Percentiles rank a stretch among this genome's conserved stretches.
These are phyloP conservation scores for Phoenicopterus ruber DNA, from an alignment of 2,113 vertebrate genomes.

Conservation along the genomic window DNA sequence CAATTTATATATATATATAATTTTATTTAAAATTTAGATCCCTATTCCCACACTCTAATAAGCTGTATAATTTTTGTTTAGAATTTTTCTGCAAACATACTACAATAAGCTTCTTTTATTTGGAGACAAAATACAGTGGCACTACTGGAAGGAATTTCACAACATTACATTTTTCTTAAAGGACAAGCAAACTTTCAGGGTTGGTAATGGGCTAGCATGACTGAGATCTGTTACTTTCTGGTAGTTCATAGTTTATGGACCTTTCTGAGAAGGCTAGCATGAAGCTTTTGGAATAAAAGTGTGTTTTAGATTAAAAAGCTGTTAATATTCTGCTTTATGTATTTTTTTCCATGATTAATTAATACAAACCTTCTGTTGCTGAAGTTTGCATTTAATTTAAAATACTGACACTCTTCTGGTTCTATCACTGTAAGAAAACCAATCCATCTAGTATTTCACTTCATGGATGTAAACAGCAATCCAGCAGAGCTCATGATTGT, in stretches of 20 bases:
- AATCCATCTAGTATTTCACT: slow-evolving; percentile 62
- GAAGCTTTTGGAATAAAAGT: slow-evolving; percentile 75
- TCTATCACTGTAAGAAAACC: slow-evolving; percentile 66
- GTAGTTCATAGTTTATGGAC: slow-evolving; percentile 70
- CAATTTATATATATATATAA: slow-evolving; percentile 98
- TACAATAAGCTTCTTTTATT: slow-evolving; percentile 90
- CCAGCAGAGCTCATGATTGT: slow-evolving; percentile 72
- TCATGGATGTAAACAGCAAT: slow-evolving; percentile 72
- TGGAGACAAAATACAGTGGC: slow-evolving; percentile 97
- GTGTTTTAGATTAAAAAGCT: slow-evolving; percentile 74
- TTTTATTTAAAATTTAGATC: slow-evolving; percentile 99
- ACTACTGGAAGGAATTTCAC: slow-evolving; percentile 89
- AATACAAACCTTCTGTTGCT: slow-evolving; percentile 71
- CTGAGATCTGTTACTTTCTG: slow-evolving; percentile 74
- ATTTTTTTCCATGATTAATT: slow-evolving; percentile 68
- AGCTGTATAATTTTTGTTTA: slow-evolving; percentile 95
- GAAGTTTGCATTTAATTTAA: slow-evolving; percentile 69
- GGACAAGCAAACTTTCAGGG: slow-evolving; percentile 86
- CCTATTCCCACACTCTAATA: slow-evolving; percentile 99
- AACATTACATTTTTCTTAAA: slow-evolving; percentile 87
- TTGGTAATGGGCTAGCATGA: slow-evolving; percentile 77
- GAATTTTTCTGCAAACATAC: slow-evolving; percentile 91
- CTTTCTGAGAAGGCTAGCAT: slow-evolving; percentile 75
- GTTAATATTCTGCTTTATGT: slow-evolving; percentile 72
- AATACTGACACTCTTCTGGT: slow-evolving; percentile 76